Conservation (phyloP, 2,113 vertebrate species). For the Isichthys henryi region DNA sequence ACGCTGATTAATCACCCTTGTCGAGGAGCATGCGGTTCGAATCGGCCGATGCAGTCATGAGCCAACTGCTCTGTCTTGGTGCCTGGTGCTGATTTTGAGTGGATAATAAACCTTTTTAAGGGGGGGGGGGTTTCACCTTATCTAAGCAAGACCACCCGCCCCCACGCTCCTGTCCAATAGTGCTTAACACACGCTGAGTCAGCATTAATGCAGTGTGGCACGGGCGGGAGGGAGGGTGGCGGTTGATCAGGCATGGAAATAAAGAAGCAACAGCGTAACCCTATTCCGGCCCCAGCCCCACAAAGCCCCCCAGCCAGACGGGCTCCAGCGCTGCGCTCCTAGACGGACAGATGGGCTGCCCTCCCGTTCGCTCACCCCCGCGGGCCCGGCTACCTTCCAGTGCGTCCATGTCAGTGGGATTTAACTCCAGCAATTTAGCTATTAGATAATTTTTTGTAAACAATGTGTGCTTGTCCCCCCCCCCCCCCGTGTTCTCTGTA, state of each 20-base stretch:
- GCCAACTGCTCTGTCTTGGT: background rate
- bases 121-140: background rate
- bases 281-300: conserved; percentile 51
- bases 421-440: background rate
- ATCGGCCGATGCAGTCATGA: background rate
- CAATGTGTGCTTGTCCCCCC: background rate
- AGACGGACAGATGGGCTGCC: conserved; percentile 56
- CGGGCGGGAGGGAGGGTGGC: conserved; percentile 38
- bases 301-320: conserved; percentile 40
- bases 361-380: conserved; percentile 22
- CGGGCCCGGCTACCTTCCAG: background rate
- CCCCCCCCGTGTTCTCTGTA: background rate
- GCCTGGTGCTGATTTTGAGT: background rate
- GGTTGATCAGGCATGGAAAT: conserved; percentile 62
- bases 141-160: background rate
- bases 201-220: conserved; percentile 48
- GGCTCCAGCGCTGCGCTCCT: conserved; percentile 39
- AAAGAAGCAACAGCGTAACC: conserved; percentile 60
- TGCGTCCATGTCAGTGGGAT: background rate
- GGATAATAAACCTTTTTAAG: background rate
- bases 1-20: background rate
- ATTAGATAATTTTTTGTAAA: too few species aligned
- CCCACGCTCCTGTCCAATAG: background rate
- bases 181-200: background rate
- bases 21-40: background rate